Evolutionary conservation across 2,888 invertebrate species (phyloP), one percentile per base, ranked within the genome.

Genomic region (Nemotelus nigrinus): DNA sequence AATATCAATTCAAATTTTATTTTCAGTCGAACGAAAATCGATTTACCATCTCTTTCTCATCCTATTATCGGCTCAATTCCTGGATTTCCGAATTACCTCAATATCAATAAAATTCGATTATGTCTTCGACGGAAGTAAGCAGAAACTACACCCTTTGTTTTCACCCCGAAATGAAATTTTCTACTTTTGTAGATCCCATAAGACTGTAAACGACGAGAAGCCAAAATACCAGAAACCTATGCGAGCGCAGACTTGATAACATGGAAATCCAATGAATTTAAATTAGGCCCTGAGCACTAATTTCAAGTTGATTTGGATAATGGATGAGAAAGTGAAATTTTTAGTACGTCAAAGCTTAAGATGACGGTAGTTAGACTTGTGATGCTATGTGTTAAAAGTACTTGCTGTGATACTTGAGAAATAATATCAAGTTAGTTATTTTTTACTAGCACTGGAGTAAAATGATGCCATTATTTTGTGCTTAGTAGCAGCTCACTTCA

Each of bases 41-140:
- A 65, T 65, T 65, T 65, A 5, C 44, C 57, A 45, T 65, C 45
- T n/a, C 10, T 45, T 45, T 65, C 65, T 65, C 45, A 55, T 70
- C 41, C 70, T 45, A 39, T 53, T 70, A 65, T 70, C 70, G 43
- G 53, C 43, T 64, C 64, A 44, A 63, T 43, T 63, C 63, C 45
- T 39, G 8, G 48, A 43, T 55, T 41, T 43, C 55, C 10, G 55
- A 55, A 70, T 53, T 70, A 41, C 50, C 8, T 70, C 41, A 43
- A 68, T 70, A 70, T 70, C 70, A 55, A 70, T 70, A 70, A 70
- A 70, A 70, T 70, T 70, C 70, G 70, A 70, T 70, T 70, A 70
- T 55, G 43, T 43, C 39, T 53, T 55, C 64, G 10, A 64, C 44
- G 48, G 41, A 41, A 70, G 10, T 25, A 8, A 10, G 53, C 7